Conservation (phyloP, 2,797 vertebrate genomes). For the Rallus crepitans region DNA sequence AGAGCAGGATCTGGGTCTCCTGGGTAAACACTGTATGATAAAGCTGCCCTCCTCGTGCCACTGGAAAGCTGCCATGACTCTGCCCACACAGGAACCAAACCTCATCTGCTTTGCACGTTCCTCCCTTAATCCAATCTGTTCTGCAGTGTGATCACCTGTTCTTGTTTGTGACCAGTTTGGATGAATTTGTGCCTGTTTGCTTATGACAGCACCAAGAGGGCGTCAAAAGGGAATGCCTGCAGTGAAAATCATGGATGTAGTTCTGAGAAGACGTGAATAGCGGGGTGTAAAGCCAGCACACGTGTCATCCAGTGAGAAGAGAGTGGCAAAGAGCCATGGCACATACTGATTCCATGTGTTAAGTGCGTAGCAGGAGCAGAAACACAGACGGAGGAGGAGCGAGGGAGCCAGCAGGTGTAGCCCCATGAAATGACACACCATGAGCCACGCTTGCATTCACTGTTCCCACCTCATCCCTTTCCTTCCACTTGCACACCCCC, state of each 20-base stretch:
- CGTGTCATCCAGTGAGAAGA: background rate
- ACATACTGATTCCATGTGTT: fast-evolving
- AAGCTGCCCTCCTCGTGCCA: background rate
- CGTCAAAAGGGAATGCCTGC: background rate
- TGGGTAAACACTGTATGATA: fast-evolving
- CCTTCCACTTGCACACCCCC: background rate
- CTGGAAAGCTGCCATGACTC: background rate
- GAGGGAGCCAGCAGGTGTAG: background rate
- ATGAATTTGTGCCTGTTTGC: background rate
- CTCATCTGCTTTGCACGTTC: background rate
- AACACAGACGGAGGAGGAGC: background rate
- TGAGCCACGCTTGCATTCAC: background rate
- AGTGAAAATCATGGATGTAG: background rate
- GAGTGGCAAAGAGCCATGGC: background rate
- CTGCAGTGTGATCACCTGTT: background rate
- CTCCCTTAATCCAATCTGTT: background rate
- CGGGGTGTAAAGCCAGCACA: background rate
- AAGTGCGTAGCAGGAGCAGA: background rate
- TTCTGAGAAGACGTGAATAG: background rate
- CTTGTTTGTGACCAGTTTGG: background rate
- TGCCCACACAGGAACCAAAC: background rate
- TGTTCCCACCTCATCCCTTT: background rate
- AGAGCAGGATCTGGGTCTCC: background rate
- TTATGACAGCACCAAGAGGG: background rate
- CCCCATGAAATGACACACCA: fast-evolving